Conservation (phyloP, 1,140 invertebrate genomes). For the Microplitis demolitor region DNA sequence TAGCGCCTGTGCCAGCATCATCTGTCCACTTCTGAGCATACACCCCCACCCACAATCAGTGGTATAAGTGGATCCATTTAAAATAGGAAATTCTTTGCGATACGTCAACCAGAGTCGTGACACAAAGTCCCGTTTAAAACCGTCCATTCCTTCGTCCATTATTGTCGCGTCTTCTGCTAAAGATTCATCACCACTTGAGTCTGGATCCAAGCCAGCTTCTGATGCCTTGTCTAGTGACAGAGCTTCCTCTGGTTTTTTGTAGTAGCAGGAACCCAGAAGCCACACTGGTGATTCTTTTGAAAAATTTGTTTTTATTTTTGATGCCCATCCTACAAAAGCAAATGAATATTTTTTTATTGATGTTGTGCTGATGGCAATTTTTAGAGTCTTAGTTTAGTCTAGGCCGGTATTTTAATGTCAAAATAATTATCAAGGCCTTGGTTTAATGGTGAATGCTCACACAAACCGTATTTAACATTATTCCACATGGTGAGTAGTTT, state of each 20-base stretch:
- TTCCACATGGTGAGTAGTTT: conserved; percentile 86
- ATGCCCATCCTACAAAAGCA: conserved; percentile 67
- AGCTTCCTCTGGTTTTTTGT: conserved; percentile 71
- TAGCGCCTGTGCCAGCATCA: conserved; percentile 81
- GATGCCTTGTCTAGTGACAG: conserved; percentile 65
- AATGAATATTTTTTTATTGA: conserved; percentile 15
- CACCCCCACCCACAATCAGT: conserved; percentile 89
- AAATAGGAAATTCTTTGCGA: conserved; percentile 77
- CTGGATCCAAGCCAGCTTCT: conserved; percentile 58
- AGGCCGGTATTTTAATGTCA: too few relatives aligned
- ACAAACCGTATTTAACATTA: conserved; percentile 83
- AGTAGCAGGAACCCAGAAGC: conserved; percentile 81
- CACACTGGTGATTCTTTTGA: conserved; percentile 86
- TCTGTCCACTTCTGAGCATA: conserved; percentile 88
- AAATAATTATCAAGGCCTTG: too few relatives aligned
- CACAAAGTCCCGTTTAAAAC: conserved; percentile 78
- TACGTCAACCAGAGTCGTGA: conserved; percentile 84
- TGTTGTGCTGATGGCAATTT: too few relatives aligned
- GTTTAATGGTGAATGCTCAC: conserved; percentile 16
- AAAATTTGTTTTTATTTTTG: conserved; percentile 82
- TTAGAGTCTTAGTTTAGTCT: too few relatives aligned
- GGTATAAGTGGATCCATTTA: conserved; percentile 77
- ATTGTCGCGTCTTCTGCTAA: conserved; percentile 43
- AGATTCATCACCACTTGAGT: conserved; percentile 51
- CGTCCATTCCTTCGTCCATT: conserved; percentile 68